Base-by-base conservation (phyloP, 2,888 invertebrate genomes). In the Lacanobia wlatinum region DNA sequence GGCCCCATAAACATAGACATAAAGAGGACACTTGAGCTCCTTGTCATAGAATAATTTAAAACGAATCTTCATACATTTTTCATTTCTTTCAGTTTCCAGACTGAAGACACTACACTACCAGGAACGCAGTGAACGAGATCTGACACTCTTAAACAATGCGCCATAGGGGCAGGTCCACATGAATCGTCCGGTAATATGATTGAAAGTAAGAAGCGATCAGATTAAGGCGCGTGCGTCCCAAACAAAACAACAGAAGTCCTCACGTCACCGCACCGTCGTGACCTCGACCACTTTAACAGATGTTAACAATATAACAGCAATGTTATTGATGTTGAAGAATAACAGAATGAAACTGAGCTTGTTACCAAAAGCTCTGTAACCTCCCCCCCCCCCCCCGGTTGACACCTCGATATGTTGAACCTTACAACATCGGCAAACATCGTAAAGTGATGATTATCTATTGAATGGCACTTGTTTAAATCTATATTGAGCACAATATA, bases 141-240 rank as follows among this genome's bases (percentile, higher is more conserved):
- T 5, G 34, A 34, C 34, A 34, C 4, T 46, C 3, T 16, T 38
- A 6, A 34, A 6, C 10, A 43, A 23, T 0, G 16, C 53, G 16
- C 34, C 16, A n/a, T 10, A 12, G 10, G 6, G 28, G 9, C 74
- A 73, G 60, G 63, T 83, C 83, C 83, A 73, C 72, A 69, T 66
- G 50, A 85, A 83, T 68, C 83, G 50, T 53, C 23, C 63, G 43
- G 74, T 62, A 69, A 71, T 70, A 91, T 92, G 91, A 92, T 91
- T 92, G 91, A 92, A 91, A 90, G 87, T 89, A 90, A 89, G 88
- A 88, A 90, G 87, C 87, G 90, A 92, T 92, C 93, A 92, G 93
- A 93, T 92, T 88, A 91, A 84, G 75, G 58, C 64, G 70, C 69
- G 72, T 64, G n/a, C 73, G 69, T 79, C 72, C 66, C 83, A 82